These are phyloP conservation scores for Drosophila pegasa DNA, from an alignment of 2,888 invertebrate species.

Conservation along the genomic window DNA sequence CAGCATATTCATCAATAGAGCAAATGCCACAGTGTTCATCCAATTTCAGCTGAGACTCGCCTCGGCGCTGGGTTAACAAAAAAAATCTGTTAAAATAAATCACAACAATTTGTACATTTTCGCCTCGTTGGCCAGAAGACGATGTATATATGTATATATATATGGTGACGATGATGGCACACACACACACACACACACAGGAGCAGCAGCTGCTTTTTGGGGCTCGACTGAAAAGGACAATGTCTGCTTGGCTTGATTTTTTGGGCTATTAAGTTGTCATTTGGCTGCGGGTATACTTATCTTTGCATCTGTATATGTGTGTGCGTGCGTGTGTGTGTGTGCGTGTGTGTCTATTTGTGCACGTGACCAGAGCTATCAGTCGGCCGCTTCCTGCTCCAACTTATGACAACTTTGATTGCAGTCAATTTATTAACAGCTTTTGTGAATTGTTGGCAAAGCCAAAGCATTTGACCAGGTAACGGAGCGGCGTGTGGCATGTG, in stretches of 20 bases:
- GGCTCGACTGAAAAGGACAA: slow-evolving; percentile 58
- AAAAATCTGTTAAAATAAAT: slow-evolving; percentile 75
- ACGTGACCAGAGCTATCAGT: slow-evolving; percentile 69
- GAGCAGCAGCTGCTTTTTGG: slow-evolving; percentile 54
- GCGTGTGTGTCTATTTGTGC: slow-evolving; percentile 28
- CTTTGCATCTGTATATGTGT: slow-evolving; percentile 31
- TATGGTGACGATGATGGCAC: slow-evolving; percentile 42
- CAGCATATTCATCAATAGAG: slow-evolving; percentile 77
- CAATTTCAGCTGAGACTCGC: slow-evolving; percentile 15
- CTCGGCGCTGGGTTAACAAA: slow-evolving; percentile 68
- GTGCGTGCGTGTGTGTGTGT: slow-evolving; percentile 17
- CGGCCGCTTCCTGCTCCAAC: slow-evolving; percentile 44
- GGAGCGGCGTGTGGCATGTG: slow-evolving; percentile 6
- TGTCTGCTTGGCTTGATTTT: slow-evolving; percentile 63
- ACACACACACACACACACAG: slow-evolving; percentile 46
- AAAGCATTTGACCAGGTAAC: slow-evolving; percentile 44
- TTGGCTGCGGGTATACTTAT: slow-evolving; percentile 67
- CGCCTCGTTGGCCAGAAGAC: slow-evolving; percentile 72
- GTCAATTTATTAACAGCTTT: slow-evolving; percentile 74
- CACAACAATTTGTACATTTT: slow-evolving; percentile 80
- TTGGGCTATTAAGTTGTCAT: slow-evolving; percentile 76
- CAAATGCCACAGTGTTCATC: slow-evolving; percentile 58
- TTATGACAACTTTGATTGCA: slow-evolving; percentile 80
- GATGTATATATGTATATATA: not conserved
- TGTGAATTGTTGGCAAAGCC: slow-evolving; percentile 35